Conservation (phyloP, 2,888 invertebrate genomes). For the Malacosoma neustria region DNA sequence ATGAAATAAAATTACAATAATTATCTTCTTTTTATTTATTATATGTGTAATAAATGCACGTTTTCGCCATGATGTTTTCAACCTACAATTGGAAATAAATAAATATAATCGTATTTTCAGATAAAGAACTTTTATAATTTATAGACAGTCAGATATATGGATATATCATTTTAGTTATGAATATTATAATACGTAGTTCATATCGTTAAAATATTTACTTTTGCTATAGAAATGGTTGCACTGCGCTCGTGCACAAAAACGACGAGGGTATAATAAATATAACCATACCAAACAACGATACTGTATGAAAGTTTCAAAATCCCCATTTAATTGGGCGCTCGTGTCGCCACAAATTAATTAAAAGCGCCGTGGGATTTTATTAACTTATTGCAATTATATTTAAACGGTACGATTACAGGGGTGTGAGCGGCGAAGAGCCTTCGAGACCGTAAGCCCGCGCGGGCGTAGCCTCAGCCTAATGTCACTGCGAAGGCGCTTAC, state of each 20-base stretch:
- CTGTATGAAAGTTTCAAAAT: slow-evolving; percentile 51
- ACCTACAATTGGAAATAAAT: too few species aligned
- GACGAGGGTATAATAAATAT: slow-evolving; percentile 31
- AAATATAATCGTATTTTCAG: too few species aligned
- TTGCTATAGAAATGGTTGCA: slow-evolving; percentile 23
- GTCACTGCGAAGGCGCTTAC: slow-evolving; percentile 36
- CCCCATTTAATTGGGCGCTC: slow-evolving; percentile 53
- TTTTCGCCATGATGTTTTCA: too few species aligned
- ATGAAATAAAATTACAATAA: slow-evolving; percentile 3
- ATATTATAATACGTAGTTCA: neutral
- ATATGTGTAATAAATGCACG: too few species aligned
- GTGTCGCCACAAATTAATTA: slow-evolving; percentile 64
- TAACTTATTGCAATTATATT: slow-evolving; percentile 69
- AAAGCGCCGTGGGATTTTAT: slow-evolving; percentile 57
- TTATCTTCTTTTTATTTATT: too few species aligned
- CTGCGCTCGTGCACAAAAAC: slow-evolving; percentile 31
- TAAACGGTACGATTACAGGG: slow-evolving; percentile 52
- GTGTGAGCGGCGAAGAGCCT: slow-evolving; percentile 19
- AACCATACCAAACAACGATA: slow-evolving; percentile 29
- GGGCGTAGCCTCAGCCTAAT: slow-evolving; percentile 29
- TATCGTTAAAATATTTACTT: slow-evolving; percentile 28
- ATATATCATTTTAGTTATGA: slow-evolving; percentile 8
- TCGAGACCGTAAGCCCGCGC: slow-evolving; percentile 11
- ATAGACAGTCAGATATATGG: too few species aligned
- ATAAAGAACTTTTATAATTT: too few species aligned